Evolutionary conservation across 2,113 vertebrate genomes (phyloP), one percentile per base, ranked within the genome.

Genomic region (Sinocyclocheilus anshuiensis): DNA sequence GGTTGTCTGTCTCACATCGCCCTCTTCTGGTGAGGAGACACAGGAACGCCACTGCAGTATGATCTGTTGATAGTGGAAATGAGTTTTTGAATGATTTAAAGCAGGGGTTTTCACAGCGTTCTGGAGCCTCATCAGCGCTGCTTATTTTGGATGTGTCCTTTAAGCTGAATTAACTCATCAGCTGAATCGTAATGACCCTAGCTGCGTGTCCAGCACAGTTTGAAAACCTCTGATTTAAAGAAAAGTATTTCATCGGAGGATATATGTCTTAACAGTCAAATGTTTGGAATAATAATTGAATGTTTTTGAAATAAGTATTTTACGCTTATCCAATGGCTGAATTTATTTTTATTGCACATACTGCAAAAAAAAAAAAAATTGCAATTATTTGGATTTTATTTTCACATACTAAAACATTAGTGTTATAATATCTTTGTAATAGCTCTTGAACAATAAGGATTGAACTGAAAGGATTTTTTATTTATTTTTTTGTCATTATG

Each of bases 21-120:
- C 69, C 82, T 84, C 82, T 84, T 6, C 82, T 84, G 82, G 82
- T 22, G 2, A 50, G 16, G 2, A 16, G 12, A 16, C 77, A 42
- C 12, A 20, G 20, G 53, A 16, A n/a, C 2, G 11, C 16, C 36
- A 20, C 6, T 65, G 13, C 22, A 20, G 20, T 2, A 13, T 16
- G 57, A 0, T 61, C 36, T 59, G 16, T 1, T 22, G 0, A 36
- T 12, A 13, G 2, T 42, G 39, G 4, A 2, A 42, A 12, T 74
- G 0, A n/a, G 36, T 12, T 39, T 22, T 39, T 12, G 9, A 36
- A 6, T 72, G 69, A 39, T 72, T 39, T 42, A 39, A 39, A 72
- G 33, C 29, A 18, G 8, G 16, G 67, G 29, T 36, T 36, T 69
- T 36, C 15, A 18, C 9, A 39, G 1, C 1, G 20, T 39, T 72